Percentiles rank a stretch among this genome's conserved stretches.
phyloP scores from a whole-genome alignment of 2,888 invertebrate species.

The Eristalis tenax region DNA sequence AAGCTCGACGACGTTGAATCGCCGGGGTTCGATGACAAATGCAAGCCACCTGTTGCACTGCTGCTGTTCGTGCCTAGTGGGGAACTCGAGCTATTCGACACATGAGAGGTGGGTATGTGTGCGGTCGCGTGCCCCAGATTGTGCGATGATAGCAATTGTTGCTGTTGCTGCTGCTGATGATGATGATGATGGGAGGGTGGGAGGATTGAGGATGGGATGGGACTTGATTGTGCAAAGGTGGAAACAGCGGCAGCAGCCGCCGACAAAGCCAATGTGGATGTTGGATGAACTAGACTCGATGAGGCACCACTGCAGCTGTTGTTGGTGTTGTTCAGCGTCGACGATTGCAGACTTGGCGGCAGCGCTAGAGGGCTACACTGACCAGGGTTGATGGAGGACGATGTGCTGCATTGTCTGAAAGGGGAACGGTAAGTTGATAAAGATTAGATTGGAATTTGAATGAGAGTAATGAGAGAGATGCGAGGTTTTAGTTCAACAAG shows the following conservation, averaged over 20 bases:
- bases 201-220: slow-evolving; percentile 50
- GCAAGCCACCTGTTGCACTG: slow-evolving; percentile 51
- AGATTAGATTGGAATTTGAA: neutral
- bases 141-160: slow-evolving; percentile 63
- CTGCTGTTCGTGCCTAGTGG: slow-evolving; percentile 57
- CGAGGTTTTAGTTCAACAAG: neutral
- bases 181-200: slow-evolving; percentile 58
- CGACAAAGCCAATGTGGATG: slow-evolving; percentile 71
- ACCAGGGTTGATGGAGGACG: slow-evolving; percentile 71
- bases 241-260: slow-evolving; percentile 52
- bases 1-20: slow-evolving; percentile 57
- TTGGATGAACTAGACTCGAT: slow-evolving; percentile 66
- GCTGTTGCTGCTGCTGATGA: slow-evolving; percentile 64
- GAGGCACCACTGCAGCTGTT: slow-evolving; percentile 74
- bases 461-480: neutral
- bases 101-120: slow-evolving; percentile 65
- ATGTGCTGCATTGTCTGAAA: slow-evolving; percentile 61
- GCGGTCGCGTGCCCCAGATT: slow-evolving; percentile 62
- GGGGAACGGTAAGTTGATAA: neutral
- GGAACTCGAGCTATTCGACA: slow-evolving; percentile 63
- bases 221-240: slow-evolving; percentile 66
- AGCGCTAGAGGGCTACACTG: slow-evolving; percentile 79
- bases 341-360: slow-evolving; percentile 78
- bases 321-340: slow-evolving; percentile 73
- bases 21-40: slow-evolving; percentile 51